Percentiles rank a stretch among this genome's conserved stretches.
phyloP scores from a whole-genome alignment of 2,888 invertebrate genomes.

The Agapetus fuscipes region DNA sequence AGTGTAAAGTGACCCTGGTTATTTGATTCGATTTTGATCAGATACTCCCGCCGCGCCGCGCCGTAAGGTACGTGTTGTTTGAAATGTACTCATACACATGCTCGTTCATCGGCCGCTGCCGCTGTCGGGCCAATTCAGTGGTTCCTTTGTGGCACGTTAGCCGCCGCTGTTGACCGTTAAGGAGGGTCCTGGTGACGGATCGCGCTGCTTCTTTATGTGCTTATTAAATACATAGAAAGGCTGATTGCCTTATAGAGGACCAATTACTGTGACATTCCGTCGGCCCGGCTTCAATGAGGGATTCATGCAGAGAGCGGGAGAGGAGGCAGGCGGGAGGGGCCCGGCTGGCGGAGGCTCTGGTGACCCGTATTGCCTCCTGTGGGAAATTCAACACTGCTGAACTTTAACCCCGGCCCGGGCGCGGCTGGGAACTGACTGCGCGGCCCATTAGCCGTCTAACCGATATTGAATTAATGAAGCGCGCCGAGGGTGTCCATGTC shows the following conservation, averaged over 20 bases:
- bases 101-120: too few relatives aligned
- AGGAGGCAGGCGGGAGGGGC: background rate
- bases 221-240: slow-evolving; percentile 13
- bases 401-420: slow-evolving; percentile 3
- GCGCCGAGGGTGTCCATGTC: background rate
- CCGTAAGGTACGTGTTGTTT: too few relatives aligned
- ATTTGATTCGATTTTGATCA: too few relatives aligned
- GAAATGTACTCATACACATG: too few relatives aligned
- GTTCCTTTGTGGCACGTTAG: too few relatives aligned
- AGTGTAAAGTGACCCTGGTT: too few relatives aligned
- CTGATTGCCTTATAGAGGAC: slow-evolving; percentile 18
- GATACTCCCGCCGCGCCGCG: too few relatives aligned
- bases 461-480: slow-evolving; percentile 1
- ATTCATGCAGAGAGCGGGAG: slow-evolving; percentile 1
- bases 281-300: slow-evolving; percentile 3
- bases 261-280: slow-evolving; percentile 17
- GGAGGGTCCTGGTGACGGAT: background rate
- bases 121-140: too few relatives aligned
- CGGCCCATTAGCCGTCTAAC: background rate
- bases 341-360: background rate
- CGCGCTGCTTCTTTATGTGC: slow-evolving; percentile 11
- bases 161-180: too few relatives aligned
- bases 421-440: background rate
- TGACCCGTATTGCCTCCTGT: slow-evolving; percentile 3
- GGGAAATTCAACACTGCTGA: slow-evolving; percentile 5